Evolutionary conservation across 2,888 invertebrate species (phyloP), one percentile per base, ranked within the genome.

Genomic region (Coleophora flavipennella): DNA sequence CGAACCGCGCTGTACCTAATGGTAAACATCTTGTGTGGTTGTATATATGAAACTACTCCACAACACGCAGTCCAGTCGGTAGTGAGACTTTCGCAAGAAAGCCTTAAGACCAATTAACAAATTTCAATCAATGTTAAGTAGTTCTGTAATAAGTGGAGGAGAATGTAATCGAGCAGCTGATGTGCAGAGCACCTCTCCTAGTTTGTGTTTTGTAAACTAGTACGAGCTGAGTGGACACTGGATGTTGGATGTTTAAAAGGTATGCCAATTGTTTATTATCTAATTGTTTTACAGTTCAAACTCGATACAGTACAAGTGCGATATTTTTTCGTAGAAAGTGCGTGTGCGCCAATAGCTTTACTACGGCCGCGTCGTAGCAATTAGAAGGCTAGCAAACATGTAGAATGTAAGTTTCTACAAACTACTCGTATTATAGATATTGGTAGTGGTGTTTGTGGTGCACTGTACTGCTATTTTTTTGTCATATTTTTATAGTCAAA

Each of bases 121-220:
- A 27, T 20, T 33, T 36, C 8, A 12, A 25, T n/a, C 31, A 28
- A 11, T 10, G n/a, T 10, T 4, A 31, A 35, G 33, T 36, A 32
- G 25, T n/a, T 10, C 20, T 1, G n/a, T n/a, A 35, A 20, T 25
- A 20, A 20, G 20, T 20, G 20, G 20, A 20, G 20, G 6, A 20
- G 6, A 20, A 20, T 20, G 6, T 20, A n/a, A n/a, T 43, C 29
- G 34, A 38, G 36, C 36, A 43, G 33, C 44, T 40, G 33, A 46
- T n/a, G 48, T 39, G 38, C 36, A 49, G 31, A 33, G 39, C 9
- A 51, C n/a, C 62, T 67, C 67, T 50, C 36, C 59, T 67, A 53
- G 52, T 67, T 68, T 62, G 64, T 69, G 62, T 37, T 37, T 43
- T 41, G 41, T 64, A 68, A 68, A 67, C 67, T 66, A 53, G 57